Evolutionary conservation across 1,140 invertebrate species (phyloP), one percentile per base, ranked within the genome.

Genomic region (Zelostemma sp.): DNA sequence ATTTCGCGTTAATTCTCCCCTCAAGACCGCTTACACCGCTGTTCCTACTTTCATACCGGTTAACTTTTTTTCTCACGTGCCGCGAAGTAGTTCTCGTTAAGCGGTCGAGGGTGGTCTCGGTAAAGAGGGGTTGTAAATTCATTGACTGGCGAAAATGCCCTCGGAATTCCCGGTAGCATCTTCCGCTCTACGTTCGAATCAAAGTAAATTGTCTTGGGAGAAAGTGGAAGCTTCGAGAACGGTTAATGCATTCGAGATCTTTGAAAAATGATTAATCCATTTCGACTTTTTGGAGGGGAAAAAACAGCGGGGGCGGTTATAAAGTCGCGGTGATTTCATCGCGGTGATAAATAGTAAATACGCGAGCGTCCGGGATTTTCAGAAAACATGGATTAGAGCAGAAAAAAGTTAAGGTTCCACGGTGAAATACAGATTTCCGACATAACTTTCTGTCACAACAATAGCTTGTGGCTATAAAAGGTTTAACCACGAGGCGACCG

Each of bases 391-490:
- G 61, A 68, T 68, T 72, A 68, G 61, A 38, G 45, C 46, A 16
- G 48, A 72, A 72, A 57, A 72, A 72, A 68, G 64, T 72, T 72
- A 68, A 72, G 65, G 64, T 72, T 59, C 47, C 55, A 35, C 53
- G 54, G 70, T 65, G 61, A 72, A 72, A 72, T 68, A 72, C 70
- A 68, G 70, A 80, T 74, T 80, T 77, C 59, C 75, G 79, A 80
- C 78, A 82, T 83, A 82, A 84, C 83, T 84, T 83, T 81, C 77
- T 81, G 80, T 85, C 82, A 83, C 80, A 83, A 84, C 81, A 85
- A 85, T 85, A 78, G 81, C 60, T 59, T 72, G 67, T 58, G 72
- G 79, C 68, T 79, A 83, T 81, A 84, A 84, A 82, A 78, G 81
- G 78, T 80, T 84, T 84, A 84, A 78, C 80, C 77, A 76, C 72